Conservation (phyloP, 2,113 vertebrate genomes). For the Rousettus leschenaultii region DNA sequence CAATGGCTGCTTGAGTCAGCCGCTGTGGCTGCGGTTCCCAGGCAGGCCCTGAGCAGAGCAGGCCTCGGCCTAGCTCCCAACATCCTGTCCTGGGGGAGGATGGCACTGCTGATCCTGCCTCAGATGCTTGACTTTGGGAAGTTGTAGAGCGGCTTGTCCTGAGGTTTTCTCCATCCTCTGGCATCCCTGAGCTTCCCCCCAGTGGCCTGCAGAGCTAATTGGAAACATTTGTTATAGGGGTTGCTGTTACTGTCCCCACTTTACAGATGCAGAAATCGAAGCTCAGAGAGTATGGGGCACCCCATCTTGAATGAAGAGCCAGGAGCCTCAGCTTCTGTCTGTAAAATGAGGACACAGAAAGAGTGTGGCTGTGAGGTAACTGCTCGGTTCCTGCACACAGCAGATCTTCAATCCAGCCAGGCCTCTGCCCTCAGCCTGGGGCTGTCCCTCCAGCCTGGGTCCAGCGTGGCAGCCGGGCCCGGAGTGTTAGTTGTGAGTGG, state of each 20-base stretch:
- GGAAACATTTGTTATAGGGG: not conserved
- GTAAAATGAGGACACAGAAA: not conserved
- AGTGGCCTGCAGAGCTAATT: fast-evolving
- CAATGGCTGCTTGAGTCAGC: constrained; percentile 60
- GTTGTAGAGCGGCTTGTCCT: fast-evolving
- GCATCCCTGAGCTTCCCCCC: not conserved
- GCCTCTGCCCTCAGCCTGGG: not conserved
- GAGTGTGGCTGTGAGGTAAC: fast-evolving
- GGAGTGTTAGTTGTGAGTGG: not conserved
- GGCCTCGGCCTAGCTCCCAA: fast-evolving
- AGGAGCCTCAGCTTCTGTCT: not conserved
- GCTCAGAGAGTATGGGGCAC: not conserved
- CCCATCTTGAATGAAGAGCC: not conserved
- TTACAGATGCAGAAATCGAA: not conserved
- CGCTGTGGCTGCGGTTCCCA: not conserved
- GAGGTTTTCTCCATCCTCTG: fast-evolving
- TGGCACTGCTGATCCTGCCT: fast-evolving
- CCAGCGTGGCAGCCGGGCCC: not conserved
- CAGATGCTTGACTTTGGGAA: not conserved
- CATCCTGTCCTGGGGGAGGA: not conserved
- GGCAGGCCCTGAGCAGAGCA: not conserved
- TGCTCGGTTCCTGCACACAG: fast-evolving
- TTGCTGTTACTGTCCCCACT: not conserved
- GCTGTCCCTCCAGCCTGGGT: not conserved
- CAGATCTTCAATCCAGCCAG: not conserved